These are phyloP conservation scores for Schizotus pectinicornis DNA, from an alignment of 2,888 invertebrate genomes.

Conservation along the genomic window DNA sequence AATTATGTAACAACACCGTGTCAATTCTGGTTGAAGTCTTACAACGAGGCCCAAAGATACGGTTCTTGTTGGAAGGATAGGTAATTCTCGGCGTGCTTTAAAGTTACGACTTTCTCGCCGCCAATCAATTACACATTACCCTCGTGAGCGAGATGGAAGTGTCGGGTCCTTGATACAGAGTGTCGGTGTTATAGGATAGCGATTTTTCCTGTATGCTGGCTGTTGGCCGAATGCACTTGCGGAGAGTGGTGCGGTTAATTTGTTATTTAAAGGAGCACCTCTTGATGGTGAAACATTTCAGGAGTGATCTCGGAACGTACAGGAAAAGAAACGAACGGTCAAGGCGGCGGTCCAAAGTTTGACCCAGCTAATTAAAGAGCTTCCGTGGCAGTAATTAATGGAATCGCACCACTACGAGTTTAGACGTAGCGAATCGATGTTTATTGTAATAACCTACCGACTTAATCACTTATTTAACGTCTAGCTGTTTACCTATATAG, in stretches of 20 bases:
- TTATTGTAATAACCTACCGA: no score
- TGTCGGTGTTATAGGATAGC: conserved; percentile 21
- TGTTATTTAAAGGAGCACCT: conserved; percentile 17
- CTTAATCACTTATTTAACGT: no score
- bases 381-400: no score
- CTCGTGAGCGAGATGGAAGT: conserved; percentile 22
- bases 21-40: conserved; percentile 16
- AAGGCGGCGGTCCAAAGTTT: conserved; percentile 20
- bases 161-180: conserved; percentile 21
- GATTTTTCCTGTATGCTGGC: conserved; percentile 15
- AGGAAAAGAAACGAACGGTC: conserved; percentile 17
- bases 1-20: no score
- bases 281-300: conserved; percentile 26
- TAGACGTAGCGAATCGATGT: no score
- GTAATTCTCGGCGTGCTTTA: conserved; percentile 11
- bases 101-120: conserved; percentile 23
- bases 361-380: conserved; percentile 1
- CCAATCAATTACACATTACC: conserved; percentile 24
- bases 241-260: conserved; percentile 21
- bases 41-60: conserved; percentile 18
- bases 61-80: conserved; percentile 5
- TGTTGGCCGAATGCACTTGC: conserved; percentile 13
- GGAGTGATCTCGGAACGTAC: conserved; percentile 14
- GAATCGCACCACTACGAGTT: no score
- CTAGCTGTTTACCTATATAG: no score